Evolutionary conservation across 1,140 invertebrate genomes (phyloP), one percentile per base, ranked within the genome.

Genomic region (Spodoptera litura): DNA sequence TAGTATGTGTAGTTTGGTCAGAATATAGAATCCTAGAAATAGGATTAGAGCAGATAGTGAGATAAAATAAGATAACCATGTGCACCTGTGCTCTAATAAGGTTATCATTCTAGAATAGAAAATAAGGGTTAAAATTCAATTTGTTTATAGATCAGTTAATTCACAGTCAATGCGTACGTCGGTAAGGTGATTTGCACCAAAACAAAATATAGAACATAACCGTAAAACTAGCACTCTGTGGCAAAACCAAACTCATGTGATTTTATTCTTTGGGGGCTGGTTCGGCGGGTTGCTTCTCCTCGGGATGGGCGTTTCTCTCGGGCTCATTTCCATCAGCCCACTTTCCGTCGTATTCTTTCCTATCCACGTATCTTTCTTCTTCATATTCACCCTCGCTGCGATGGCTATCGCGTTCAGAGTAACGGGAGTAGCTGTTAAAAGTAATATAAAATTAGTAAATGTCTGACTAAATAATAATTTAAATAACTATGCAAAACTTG

Each of bases 371-470:
- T 68, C 95, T 94, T 66, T 96, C 96, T 86, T 97, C 96, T 76
- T 96, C 95, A 81, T 97, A 97, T 85, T 97, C 96, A 5, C 96
- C 96, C 85, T 97, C 96, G 86, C 96, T 97, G 78, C 97, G 91
- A 70, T 96, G 96, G 70, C 96, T 96, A 81, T 96, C 96, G 62
- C 96, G 96, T 79, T 95, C 94, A 70, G 94, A 94, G 85, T 90
- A 95, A 78, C 94, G 83, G 86, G 91, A 89, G 83, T 91, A 93
- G 84, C 92, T 94, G 85, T 78, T 88, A 89, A 20, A 72, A 38
- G 6, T 20, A 11, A 51, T 27, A 12, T 58, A 38, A 66, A 9
- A 66, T 44, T 66, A 8, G 8, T 5, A 62, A 62, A 13, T 13
- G 25, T 62, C 25, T 4, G 20, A 4, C 12, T 35, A 38, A 62